A percentile compares a stretch with the other conserved stretches of the same genome.
These are phyloP conservation scores for Stichopus chloronotus DNA, from an alignment of 35 echinoderm and acorn worm species.

Conservation along the genomic window DNA sequence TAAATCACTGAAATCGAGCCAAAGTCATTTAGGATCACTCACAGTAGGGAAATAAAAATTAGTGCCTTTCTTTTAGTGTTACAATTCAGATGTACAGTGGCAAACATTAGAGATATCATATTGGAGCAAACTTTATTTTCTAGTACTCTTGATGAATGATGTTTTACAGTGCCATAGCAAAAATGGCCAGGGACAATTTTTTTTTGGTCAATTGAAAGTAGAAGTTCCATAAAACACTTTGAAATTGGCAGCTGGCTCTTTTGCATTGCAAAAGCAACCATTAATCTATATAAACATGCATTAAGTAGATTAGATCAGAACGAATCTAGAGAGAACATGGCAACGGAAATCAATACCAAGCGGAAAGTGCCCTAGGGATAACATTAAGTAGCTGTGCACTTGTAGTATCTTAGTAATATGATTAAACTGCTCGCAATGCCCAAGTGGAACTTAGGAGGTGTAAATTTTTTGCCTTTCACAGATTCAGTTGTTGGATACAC, in stretches of 20 bases:
- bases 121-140: no score
- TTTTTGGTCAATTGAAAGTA: background rate
- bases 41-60: no score
- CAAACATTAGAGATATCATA: no score
- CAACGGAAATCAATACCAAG: slow-evolving; percentile 16
- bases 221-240: slow-evolving; percentile 25
- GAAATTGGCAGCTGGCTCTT: slow-evolving; percentile 12
- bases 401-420: slow-evolving; percentile 36
- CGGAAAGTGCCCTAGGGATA: slow-evolving; percentile 12
- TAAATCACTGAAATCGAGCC: no score
- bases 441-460: slow-evolving; percentile 32
- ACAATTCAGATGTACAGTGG: no score
- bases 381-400: slow-evolving; percentile 28
- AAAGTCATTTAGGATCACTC: no score
- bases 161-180: no score
- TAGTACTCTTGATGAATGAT: no score
- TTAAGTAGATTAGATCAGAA: slow-evolving; percentile 52
- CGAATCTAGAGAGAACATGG: slow-evolving; percentile 10
- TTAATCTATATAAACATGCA: slow-evolving; percentile 51
- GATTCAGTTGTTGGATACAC: background rate
- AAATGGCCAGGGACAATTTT: background rate
- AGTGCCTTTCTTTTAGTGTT: no score
- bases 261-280: slow-evolving; percentile 34
- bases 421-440: slow-evolving; percentile 14
- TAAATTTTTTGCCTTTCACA: slow-evolving; percentile 8